Percentiles rank a stretch among this genome's conserved stretches.
Conservation (phyloP, 2,888 invertebrate species). For the Cyrtodaria siliqua region DNA sequence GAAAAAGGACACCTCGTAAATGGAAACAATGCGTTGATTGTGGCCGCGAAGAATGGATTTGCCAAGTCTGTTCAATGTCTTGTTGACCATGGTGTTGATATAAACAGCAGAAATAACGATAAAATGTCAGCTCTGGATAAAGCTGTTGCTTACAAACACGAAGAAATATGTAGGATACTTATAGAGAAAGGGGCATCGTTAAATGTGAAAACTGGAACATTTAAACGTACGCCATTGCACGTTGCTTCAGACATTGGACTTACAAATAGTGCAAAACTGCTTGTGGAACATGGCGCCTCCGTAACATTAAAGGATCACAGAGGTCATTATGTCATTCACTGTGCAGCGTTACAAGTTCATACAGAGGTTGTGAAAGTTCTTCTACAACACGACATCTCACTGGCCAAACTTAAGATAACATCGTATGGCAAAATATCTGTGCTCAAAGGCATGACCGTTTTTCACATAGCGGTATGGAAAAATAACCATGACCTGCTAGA, state of each 20-base stretch:
- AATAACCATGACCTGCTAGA: slow-evolving; percentile 24
- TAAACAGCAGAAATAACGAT: slow-evolving; percentile 8
- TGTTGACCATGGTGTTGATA: background rate
- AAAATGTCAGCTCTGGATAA: slow-evolving; percentile 18
- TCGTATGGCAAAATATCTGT: slow-evolving; percentile 33
- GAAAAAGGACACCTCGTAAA: slow-evolving; percentile 6
- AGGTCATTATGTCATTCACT: slow-evolving; percentile 46
- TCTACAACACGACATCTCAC: slow-evolving; percentile 12
- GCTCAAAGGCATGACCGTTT: slow-evolving; percentile 37
- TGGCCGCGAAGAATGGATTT: slow-evolving; percentile 33
- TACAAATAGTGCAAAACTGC: slow-evolving; percentile 2
- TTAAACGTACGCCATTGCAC: slow-evolving; percentile 48
- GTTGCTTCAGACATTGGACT: slow-evolving; percentile 36
- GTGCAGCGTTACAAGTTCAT: slow-evolving; percentile 36
- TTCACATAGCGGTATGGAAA: slow-evolving; percentile 47
- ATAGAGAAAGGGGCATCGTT: slow-evolving; percentile 31
- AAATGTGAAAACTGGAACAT: slow-evolving; percentile 24
- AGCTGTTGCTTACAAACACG: slow-evolving; percentile 22
- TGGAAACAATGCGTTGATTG: slow-evolving; percentile 33
- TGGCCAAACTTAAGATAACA: slow-evolving; percentile 19
- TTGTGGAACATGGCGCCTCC: slow-evolving; percentile 24
- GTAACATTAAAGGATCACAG: slow-evolving; percentile 33
- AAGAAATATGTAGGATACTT: slow-evolving; percentile 16
- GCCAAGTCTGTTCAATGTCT: slow-evolving; percentile 7
- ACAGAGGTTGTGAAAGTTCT: slow-evolving; percentile 18